Conservation (phyloP, 2,797 vertebrate species). For the Labeo calbasu region DNA sequence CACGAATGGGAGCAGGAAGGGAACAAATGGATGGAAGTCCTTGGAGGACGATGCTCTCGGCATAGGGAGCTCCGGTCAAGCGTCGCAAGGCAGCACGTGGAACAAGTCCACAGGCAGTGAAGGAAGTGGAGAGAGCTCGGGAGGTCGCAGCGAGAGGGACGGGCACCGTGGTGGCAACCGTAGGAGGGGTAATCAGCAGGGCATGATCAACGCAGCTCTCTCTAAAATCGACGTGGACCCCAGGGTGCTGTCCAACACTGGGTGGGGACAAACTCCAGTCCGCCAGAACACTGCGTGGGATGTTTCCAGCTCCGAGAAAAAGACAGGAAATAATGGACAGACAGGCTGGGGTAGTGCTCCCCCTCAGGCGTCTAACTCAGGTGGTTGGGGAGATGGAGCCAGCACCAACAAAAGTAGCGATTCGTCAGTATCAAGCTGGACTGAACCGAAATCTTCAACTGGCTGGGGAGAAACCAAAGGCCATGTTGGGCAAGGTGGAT, state of each 20-base stretch:
- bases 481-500: conserved; percentile 82
- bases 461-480: conserved; percentile 90
- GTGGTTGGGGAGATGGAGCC: conserved; percentile 85
- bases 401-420: conserved; percentile 78
- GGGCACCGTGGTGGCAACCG: conserved; percentile 77
- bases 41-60: conserved; percentile 90
- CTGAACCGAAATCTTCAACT: conserved; percentile 84
- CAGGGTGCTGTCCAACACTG: conserved; percentile 94
- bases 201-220: conserved; percentile 75
- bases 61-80: conserved; percentile 71
- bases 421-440: conserved; percentile 86
- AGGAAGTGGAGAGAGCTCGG: conserved; percentile 86
- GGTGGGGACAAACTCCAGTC: conserved; percentile 97
- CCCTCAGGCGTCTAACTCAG: conserved; percentile 84
- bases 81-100: conserved; percentile 72
- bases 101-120: conserved; percentile 83
- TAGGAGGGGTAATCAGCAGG: conserved; percentile 79
- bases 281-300: conserved; percentile 97
- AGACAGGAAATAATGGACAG: conserved; percentile 85
- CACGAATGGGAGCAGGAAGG: conserved; percentile 81
- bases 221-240: conserved; percentile 88
- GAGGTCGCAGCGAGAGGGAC: conserved; percentile 79
- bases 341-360: conserved; percentile 85
- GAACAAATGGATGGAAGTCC: conserved; percentile 92
- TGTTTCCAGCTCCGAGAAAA: conserved; percentile 83